Evolutionary conservation across 2,797 vertebrate species (phyloP), one percentile per base, ranked within the genome.

Genomic region (Eospalax fontanierii): DNA sequence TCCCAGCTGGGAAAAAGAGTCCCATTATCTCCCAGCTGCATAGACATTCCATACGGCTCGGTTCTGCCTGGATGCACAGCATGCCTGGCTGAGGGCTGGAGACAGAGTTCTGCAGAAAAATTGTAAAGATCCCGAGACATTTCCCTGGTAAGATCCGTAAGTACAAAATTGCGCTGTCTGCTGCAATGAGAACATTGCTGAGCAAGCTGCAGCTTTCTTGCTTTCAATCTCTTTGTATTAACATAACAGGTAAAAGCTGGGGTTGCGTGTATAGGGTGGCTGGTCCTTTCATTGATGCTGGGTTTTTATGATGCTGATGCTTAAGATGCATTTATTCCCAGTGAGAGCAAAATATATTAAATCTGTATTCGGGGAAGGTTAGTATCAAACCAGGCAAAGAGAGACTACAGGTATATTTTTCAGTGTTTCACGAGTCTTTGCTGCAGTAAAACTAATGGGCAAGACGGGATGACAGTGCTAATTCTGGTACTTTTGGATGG

Each of bases 51-150:
- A 87, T 93, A 98, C 97, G 95, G 98, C 98, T 98, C 96, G 97
- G 98, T 98, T 99, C 98, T 98, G 99, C 99, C 98, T 98, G 98
- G 98, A 98, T 98, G 98, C 98, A 97, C 98, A 93, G 98, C 97
- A 98, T 98, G 98, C 97, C 98, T 98, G 85, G 95, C 98, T 94
- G 97, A 97, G 96, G 98, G 98, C 97, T 93, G 79, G 95, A 86
- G 93, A 97, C 93, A 94, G 93, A 89, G 98, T 98, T 97, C 98
- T 96, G 98, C 98, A 97, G 76, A 65, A 97, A 95, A 93, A 97
- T 28, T 93, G 96, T 84, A 74, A 89, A 91, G 97, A 97, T 76
- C 97, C 97, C 46, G 96, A 98, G 98, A 92, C 97, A 22, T 96
- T 96, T 95, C 96, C 57, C 95, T 86, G 97, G 96, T 97, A 83